Conservation (phyloP, 2,113 vertebrate genomes). For the Syngnathus floridae region DNA sequence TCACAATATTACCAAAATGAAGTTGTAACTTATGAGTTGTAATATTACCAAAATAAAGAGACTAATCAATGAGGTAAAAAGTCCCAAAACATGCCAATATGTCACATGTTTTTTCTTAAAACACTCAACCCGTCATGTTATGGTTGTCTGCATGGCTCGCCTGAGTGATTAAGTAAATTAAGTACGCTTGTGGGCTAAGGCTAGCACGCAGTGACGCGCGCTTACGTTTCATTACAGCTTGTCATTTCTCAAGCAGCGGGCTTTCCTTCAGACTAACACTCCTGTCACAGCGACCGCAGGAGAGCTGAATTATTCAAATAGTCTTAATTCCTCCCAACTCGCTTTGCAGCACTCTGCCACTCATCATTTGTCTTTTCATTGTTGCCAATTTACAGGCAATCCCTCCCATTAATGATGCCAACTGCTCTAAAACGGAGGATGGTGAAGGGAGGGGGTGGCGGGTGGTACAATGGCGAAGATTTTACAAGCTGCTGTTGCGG, state of each 20-base stretch:
- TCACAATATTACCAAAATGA: neutral
- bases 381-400: slow-evolving; percentile 93
- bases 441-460: slow-evolving; percentile 40
- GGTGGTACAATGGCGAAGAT: slow-evolving; percentile 46
- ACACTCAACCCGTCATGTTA: slow-evolving; percentile 37
- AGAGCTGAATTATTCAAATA: slow-evolving; percentile 99
- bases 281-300: slow-evolving; percentile 90
- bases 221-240: slow-evolving; percentile 59
- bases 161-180: slow-evolving; percentile 47
- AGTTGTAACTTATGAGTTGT: neutral
- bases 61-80: neutral
- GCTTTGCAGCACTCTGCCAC: slow-evolving; percentile 70
- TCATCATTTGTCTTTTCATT: slow-evolving; percentile 96
- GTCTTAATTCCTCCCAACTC: slow-evolving; percentile 86
- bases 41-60: neutral
- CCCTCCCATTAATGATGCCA: slow-evolving; percentile 92
- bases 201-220: slow-evolving; percentile 17
- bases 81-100: neutral
- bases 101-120: slow-evolving; percentile 15
- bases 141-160: neutral
- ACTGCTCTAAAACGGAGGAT: slow-evolving; percentile 74
- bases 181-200: slow-evolving; percentile 15
- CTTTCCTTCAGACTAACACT: slow-evolving; percentile 90
- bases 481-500: slow-evolving; percentile 65
- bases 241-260: slow-evolving; percentile 85